A percentile compares a stretch with the other conserved stretches of the same genome.
These are phyloP conservation scores for Sphyrna mokarran DNA, from an alignment of 2,113 vertebrate genomes.

Conservation along the genomic window DNA sequence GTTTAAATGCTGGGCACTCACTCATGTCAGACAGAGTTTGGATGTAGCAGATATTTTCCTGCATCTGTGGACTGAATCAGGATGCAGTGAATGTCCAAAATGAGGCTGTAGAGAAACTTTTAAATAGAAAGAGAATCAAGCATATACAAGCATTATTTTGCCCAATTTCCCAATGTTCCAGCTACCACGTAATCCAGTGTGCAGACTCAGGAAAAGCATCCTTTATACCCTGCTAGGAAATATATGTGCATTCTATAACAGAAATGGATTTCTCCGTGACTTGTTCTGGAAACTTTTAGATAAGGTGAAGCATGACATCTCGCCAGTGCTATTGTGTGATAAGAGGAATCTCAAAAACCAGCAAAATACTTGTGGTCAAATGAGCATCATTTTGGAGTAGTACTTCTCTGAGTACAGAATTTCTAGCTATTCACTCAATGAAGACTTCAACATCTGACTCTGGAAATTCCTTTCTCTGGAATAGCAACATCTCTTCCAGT, in stretches of 20 bases:
- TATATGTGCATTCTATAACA: not conserved
- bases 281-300: not conserved
- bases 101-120: not conserved
- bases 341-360: too few relatives aligned
- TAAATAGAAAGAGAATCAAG: not conserved
- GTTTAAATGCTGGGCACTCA: too few relatives aligned
- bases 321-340: not conserved
- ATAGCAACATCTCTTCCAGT: too few relatives aligned
- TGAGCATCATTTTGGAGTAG: too few relatives aligned
- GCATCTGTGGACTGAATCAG: not conserved
- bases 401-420: too few relatives aligned
- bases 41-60: not conserved
- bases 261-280: not conserved
- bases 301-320: not conserved
- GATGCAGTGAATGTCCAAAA: not conserved
- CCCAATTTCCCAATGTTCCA: too few relatives aligned
- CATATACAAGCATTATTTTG: too few relatives aligned
- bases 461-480: too few relatives aligned
- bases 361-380: too few relatives aligned
- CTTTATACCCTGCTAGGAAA: not conserved
- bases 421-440: too few relatives aligned
- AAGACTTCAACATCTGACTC: too few relatives aligned
- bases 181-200: too few relatives aligned
- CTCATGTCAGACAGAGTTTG: not conserved
- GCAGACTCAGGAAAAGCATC: not conserved